Evolutionary conservation across 2,888 invertebrate species (phyloP), one percentile per base, ranked within the genome.

Genomic region (Nezara viridula): DNA sequence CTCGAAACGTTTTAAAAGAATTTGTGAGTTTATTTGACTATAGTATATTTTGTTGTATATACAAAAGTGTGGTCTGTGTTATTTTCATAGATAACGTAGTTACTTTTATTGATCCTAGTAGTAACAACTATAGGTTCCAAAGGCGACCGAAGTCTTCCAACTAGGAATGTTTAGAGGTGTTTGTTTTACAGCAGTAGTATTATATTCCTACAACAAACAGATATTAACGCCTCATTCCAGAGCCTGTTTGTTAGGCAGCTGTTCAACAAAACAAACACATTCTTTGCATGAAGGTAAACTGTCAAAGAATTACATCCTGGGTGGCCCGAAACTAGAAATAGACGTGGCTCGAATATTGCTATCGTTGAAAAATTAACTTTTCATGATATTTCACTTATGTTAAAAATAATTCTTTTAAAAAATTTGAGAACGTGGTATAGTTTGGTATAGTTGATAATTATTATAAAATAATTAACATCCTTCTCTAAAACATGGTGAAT

Each of bases 201-300:
- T 77, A 77, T 77, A 37, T 44, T 24, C 40, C 24, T 77, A 40
- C 40, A 77, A 77, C 77, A 77, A 77, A 77, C 77, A 77, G 19
- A 77, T 77, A 77, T 77, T 77, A 77, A 77, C 77, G 77, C 24
- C 77, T 40, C 40, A 24, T 77, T 32, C 77, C 40, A 37, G 37
- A 12, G 77, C 10, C 40, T 40, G 77, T 77, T 77, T 77, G 77
- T 77, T 77, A 77, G 77, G 77, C 77, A 44, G 77, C 77, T 44
- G 77, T 77, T 77, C 77, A 24, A 60, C 37, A 77, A 40, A 40
- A 77, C 77, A 77, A 77, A 77, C 77, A 77, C 77, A 37, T 77
- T 77, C 37, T 77, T 77, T 77, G 77, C 40, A 77, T 40, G 40
- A 77, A 44, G 77, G 77, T 77, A 77, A 77, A 77, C 77, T 77